Percentiles rank a stretch among this genome's conserved stretches.
These are phyloP conservation scores for Griposia aprilina DNA, from an alignment of 2,888 invertebrate species.

Conservation along the genomic window DNA sequence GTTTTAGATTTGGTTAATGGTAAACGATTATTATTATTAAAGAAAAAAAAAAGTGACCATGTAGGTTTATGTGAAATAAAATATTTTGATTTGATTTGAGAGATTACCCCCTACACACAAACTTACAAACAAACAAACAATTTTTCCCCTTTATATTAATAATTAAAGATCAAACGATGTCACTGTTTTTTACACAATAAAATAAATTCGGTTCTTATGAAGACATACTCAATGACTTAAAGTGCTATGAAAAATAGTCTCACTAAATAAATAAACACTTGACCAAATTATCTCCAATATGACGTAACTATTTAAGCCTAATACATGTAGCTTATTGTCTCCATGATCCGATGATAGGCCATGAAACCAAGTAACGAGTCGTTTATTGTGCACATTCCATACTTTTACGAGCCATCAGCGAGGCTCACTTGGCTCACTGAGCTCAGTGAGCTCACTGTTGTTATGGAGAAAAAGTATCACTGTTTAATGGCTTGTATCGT, in stretches of 20 bases:
- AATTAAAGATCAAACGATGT: too few relatives aligned
- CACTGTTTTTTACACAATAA: neutral
- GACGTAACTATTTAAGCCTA: slow-evolving; percentile 18
- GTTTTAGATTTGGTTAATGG: too few relatives aligned
- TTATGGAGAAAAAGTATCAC: slow-evolving; percentile 27
- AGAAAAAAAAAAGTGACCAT: too few relatives aligned
- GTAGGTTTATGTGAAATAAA: too few relatives aligned
- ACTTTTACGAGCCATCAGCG: slow-evolving; percentile 57
- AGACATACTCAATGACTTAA: neutral
- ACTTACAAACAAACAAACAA: too few relatives aligned
- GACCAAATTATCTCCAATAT: slow-evolving; percentile 8
- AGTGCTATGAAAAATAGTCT: neutral
- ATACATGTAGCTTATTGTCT: slow-evolving; percentile 26
- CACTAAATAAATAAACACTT: slow-evolving; percentile 16
- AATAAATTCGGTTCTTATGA: neutral
- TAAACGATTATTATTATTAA: too few relatives aligned
- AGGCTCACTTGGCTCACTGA: slow-evolving; percentile 22
- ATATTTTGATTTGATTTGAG: too few relatives aligned
- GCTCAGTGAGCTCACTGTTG: slow-evolving; percentile 21
- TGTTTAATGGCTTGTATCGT: slow-evolving; percentile 27
- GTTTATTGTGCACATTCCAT: slow-evolving; percentile 67
- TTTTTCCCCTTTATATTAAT: too few relatives aligned
- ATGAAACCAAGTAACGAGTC: slow-evolving; percentile 60
- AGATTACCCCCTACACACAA: too few relatives aligned
- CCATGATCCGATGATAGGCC: slow-evolving; percentile 33